phyloP scores from a whole-genome alignment of 2,797 vertebrate genomes.

The Spinus pinus region DNA sequence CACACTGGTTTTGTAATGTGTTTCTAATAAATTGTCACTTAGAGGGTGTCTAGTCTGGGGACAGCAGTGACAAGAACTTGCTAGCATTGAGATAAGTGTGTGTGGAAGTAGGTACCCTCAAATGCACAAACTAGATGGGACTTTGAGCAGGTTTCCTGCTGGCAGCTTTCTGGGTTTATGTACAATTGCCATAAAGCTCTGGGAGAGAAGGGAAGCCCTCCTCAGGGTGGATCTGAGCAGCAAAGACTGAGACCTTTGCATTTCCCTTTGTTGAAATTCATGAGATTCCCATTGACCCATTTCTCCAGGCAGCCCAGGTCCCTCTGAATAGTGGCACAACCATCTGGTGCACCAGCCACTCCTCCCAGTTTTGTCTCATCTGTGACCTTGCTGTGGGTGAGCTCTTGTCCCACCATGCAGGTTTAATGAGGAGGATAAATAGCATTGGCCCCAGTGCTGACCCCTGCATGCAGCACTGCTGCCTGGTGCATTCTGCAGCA shows the following conservation, averaged over 20 bases:
- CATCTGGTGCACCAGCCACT: constrained; percentile 24
- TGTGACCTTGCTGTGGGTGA: neutral
- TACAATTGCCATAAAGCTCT: neutral
- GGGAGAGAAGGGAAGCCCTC: neutral
- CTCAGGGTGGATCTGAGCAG: neutral
- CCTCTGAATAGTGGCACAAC: constrained; percentile 24
- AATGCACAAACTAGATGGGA: neutral
- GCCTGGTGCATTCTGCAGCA: neutral
- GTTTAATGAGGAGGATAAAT: constrained; percentile 38
- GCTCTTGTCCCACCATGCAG: constrained; percentile 1
- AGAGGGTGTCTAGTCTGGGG: neutral
- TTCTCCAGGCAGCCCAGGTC: neutral
- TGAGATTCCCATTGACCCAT: neutral
- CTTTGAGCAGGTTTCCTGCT: neutral
- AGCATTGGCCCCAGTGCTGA: neutral
- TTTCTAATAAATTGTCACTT: neutral
- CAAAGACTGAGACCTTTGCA: neutral
- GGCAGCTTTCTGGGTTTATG: neutral
- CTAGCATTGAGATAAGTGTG: neutral
- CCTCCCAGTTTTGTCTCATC: constrained; percentile 34
- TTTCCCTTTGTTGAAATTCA: constrained; percentile 41
- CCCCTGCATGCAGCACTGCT: neutral
- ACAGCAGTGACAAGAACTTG: neutral
- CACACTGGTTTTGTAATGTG: neutral
- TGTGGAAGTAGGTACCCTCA: neutral